phyloP scores from a whole-genome alignment of 2,113 vertebrate species.

The Daboia siamensis region DNA sequence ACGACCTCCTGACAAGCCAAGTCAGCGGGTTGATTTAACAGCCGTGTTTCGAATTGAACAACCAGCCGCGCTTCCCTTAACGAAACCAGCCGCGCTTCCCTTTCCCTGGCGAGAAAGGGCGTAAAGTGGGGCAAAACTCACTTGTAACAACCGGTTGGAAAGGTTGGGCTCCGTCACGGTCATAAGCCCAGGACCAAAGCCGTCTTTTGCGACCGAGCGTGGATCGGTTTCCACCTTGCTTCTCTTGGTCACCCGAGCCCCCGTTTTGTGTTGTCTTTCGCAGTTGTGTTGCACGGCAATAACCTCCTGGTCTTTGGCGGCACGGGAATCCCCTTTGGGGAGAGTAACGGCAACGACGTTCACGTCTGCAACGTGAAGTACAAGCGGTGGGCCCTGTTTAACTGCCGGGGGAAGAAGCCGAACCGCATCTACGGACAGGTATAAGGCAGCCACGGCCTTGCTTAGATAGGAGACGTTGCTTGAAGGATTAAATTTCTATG shows the following conservation, averaged over 20 bases:
- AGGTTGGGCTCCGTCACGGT: not conserved
- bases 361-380: slow-evolving; percentile 97
- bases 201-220: fast-evolving
- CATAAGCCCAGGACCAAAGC: not conserved
- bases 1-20: too few relatives aligned
- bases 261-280: slow-evolving; percentile 23
- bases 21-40: too few relatives aligned
- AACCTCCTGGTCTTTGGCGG: slow-evolving; percentile 96
- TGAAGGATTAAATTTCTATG: too few relatives aligned
- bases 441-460: not conserved
- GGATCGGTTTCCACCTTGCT: not conserved
- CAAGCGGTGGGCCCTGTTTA: slow-evolving; percentile 93
- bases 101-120: too few relatives aligned
- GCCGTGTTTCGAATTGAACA: too few relatives aligned
- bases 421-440: slow-evolving; percentile 97
- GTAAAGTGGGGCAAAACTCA: too few relatives aligned
- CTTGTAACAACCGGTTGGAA: not conserved
- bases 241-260: not conserved
- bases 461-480: too few relatives aligned
- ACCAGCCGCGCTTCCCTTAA: too few relatives aligned
- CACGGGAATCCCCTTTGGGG: slow-evolving; percentile 94
- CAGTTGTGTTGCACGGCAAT: slow-evolving; percentile 94
- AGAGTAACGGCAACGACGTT: slow-evolving; percentile 95
- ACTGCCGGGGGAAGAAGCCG: slow-evolving; percentile 94
- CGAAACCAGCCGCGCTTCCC: too few relatives aligned